Evolutionary conservation across 2,888 invertebrate species (phyloP).

Genomic region (Drosophila birchii): DNA sequence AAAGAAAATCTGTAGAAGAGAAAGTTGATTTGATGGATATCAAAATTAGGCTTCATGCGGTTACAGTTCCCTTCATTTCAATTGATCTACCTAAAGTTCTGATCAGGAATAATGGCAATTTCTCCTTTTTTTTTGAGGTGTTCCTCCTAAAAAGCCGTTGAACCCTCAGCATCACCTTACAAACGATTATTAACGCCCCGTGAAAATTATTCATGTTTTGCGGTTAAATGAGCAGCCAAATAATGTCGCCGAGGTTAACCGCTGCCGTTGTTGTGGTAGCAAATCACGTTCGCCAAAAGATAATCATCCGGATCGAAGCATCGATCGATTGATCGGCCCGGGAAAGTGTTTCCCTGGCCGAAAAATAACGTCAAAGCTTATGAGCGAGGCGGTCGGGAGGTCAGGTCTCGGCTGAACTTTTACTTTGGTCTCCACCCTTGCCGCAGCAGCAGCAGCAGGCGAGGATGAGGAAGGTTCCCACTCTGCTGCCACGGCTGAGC

Average conservation of each 20-base stretch:
- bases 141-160: constrained; percentile 44
- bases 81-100: not conserved
- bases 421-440: constrained; percentile 56
- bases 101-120: not conserved
- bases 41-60: constrained; percentile 12
- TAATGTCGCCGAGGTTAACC: constrained; percentile 63
- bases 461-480: constrained; percentile 21
- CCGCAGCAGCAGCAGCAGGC: not conserved
- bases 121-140: constrained; percentile 22
- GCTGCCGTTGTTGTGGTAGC: constrained; percentile 61
- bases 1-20: constrained; percentile 11
- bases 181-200: constrained; percentile 61
- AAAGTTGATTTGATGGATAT: constrained; percentile 11
- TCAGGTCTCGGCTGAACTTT: constrained; percentile 56
- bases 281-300: constrained; percentile 66
- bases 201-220: constrained; percentile 48
- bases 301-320: constrained; percentile 31
- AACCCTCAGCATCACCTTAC: constrained; percentile 33
- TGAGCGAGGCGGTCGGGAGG: constrained; percentile 25
- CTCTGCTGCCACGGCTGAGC: constrained; percentile 30
- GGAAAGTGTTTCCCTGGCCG: constrained; percentile 56
- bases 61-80: not conserved
- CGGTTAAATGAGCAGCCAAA: constrained; percentile 51
- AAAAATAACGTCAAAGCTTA: constrained; percentile 38
- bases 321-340: constrained; percentile 33